Conservation (phyloP, 1,140 invertebrate species). For the Leptinotarsa defecta region DNA sequence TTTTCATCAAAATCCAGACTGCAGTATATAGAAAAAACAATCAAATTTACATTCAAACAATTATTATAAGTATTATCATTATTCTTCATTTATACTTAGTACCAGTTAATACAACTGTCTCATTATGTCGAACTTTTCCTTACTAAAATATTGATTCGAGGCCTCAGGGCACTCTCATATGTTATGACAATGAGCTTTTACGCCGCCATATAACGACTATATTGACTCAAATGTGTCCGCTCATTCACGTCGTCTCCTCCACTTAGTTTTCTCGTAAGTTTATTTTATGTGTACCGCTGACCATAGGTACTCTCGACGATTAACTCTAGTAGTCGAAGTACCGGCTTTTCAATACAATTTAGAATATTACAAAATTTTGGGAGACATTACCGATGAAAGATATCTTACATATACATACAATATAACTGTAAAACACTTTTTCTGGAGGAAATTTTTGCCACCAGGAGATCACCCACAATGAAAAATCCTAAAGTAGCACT, state of each 20-base stretch:
- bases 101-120: background rate
- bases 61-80: no score
- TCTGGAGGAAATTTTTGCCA: no score
- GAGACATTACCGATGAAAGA: no score
- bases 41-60: no score
- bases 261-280: background rate
- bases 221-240: background rate
- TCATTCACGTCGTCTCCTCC: background rate
- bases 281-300: background rate
- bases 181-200: conserved; percentile 1
- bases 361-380: background rate
- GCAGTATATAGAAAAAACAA: no score
- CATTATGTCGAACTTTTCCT: background rate
- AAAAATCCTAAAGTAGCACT: no score
- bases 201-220: background rate
- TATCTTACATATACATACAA: no score
- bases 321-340: background rate
- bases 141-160: background rate
- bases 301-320: background rate
- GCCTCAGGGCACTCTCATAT: background rate
- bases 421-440: no score
- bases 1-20: no score
- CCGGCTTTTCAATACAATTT: background rate
- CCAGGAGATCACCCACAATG: no score
- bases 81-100: no score